A percentile compares a stretch with the other conserved stretches of the same genome.
phyloP scores from a whole-genome alignment of 2,113 vertebrate species.

The Castor canadensis region DNA sequence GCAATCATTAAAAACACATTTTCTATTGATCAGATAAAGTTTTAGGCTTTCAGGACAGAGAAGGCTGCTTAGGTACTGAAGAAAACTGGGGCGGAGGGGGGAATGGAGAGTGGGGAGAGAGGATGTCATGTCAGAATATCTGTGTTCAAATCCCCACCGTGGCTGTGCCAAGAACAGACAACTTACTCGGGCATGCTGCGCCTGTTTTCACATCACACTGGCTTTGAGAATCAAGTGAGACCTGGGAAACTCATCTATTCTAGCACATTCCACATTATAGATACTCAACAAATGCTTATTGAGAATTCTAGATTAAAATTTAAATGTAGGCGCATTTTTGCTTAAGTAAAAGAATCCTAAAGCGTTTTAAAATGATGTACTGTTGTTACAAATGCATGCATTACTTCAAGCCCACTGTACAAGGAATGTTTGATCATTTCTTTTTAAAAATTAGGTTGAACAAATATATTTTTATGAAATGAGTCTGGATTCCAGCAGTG shows the following conservation, averaged over 20 bases:
- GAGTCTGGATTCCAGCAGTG: not conserved
- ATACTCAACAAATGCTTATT: not conserved
- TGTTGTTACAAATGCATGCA: not conserved
- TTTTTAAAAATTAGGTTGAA: not conserved
- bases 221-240: not conserved
- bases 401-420: not conserved
- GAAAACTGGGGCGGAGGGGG: not conserved
- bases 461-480: not conserved
- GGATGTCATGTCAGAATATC: not conserved
- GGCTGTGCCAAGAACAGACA: not conserved
- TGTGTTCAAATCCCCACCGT: not conserved
- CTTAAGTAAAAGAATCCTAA: not conserved
- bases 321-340: not conserved
- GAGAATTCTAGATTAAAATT: not conserved
- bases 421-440: not conserved
- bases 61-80: not conserved
- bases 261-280: not conserved
- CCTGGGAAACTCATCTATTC: not conserved
- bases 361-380: not conserved
- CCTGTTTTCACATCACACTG: not conserved
- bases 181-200: rapidly evolving
- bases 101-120: too few species aligned
- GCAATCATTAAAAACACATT: not conserved
- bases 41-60: not conserved
- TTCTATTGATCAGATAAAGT: not conserved